Evolutionary conservation across 2,797 vertebrate genomes (phyloP), one percentile per base, ranked within the genome.

Genomic region (Sebastes paucispinis): DNA sequence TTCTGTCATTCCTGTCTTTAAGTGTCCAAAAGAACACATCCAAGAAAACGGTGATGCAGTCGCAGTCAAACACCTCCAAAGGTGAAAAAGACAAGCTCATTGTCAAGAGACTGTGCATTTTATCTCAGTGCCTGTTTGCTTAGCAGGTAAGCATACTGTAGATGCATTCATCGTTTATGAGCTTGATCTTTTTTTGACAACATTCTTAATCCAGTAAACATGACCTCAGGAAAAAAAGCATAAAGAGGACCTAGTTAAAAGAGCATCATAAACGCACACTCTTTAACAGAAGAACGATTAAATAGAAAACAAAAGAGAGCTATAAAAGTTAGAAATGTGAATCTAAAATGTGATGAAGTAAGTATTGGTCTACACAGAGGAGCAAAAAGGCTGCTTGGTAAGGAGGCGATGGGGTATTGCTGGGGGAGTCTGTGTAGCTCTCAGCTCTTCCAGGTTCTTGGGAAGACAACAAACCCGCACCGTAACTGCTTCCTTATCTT

Each of bases 171-270:
- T 89, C 82, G 55, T 82, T 72, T 96, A 93, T 92, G 94, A 96
- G 95, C 95, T 96, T 97, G 70, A 94, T 96, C 94, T 95, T 96
- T 96, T 43, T 84, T 93, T 96, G 93, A 97, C 97, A 97, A 98
- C 96, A 97, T 96, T 98, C 96, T 94, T 95, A 75, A 96, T 97
- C 94, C 96, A 97, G 96, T 96, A 97, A 95, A 96, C 92, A 91
- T 95, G 93, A 96, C 95, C 94, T 95, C 96, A 96, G 92, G 94
- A 95, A 95, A 96, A 96, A 96, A 94, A 93, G 92, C 93, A 95
- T 29, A 69, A 80, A 85, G 75, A 91, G 73, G 79, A 81, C 58
- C 67, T 80, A 80, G 71, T 88, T 75, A 82, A 85, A 89, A 78
- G 67, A 88, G 86, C 67, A 88, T 91, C 83, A 83, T 52, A 88